Percentiles rank a stretch among this genome's conserved stretches.
Evolutionary conservation across 2,888 invertebrate genomes (phyloP).

Genomic region (Elgonia sp.): DNA sequence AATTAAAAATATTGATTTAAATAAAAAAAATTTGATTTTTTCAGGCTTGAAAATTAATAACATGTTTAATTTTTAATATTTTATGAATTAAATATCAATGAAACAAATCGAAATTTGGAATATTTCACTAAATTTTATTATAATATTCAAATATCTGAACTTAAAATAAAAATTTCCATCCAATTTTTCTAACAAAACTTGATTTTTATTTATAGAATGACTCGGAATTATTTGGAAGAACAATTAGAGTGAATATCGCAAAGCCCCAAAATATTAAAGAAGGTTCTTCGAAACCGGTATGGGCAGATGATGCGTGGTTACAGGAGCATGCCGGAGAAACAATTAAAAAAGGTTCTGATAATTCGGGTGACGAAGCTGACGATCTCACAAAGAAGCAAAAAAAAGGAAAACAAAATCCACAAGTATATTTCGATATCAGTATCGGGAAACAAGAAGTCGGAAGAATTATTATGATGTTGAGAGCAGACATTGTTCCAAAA

Average conservation of each 20-base stretch:
- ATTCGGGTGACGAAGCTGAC: constrained; percentile 76
- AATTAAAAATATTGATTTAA: too few species aligned
- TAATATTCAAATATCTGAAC: too few species aligned
- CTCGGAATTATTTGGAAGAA: constrained; percentile 98
- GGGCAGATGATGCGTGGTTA: constrained; percentile 99
- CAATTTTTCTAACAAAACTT: too few species aligned
- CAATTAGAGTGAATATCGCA: constrained; percentile 98
- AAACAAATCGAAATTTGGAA: too few species aligned
- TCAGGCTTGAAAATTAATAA: too few species aligned
- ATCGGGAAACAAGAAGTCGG: constrained; percentile 96
- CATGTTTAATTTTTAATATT: too few species aligned
- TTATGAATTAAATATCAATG: too few species aligned
- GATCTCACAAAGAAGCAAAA: constrained; percentile 86
- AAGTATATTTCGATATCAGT: constrained; percentile 98
- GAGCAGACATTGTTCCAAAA: constrained; percentile 97
- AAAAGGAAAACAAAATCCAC: constrained; percentile 91
- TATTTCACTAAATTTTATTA: too few species aligned
- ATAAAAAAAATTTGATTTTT: too few species aligned
- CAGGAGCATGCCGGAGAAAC: constrained; percentile 98
- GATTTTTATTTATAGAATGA: constrained; percentile 94
- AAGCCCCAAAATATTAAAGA: constrained; percentile 98
- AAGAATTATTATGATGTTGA: constrained; percentile 95
- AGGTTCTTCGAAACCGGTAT: constrained; percentile 97
- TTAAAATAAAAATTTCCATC: too few species aligned
- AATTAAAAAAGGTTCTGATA: constrained; percentile 83